These are phyloP conservation scores for Rafetus swinhoei DNA, from an alignment of 2,113 vertebrate genomes.

Conservation along the genomic window DNA sequence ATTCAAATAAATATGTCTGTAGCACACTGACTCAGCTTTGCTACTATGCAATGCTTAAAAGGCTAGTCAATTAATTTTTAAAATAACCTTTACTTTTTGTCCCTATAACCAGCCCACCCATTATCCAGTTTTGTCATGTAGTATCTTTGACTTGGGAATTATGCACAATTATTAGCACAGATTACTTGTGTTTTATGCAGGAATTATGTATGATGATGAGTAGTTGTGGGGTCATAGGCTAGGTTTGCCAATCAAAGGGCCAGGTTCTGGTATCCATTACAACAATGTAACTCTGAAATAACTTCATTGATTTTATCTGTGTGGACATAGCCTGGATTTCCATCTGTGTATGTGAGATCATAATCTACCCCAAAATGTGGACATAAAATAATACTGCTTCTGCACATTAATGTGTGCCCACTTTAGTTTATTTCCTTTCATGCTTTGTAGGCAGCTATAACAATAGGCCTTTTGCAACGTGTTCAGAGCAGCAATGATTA, in stretches of 20 bases:
- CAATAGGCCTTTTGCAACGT: not conserved
- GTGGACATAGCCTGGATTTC: not conserved
- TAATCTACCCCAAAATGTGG: not conserved
- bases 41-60: not conserved
- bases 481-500: not conserved
- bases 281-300: not conserved
- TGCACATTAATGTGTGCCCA: not conserved
- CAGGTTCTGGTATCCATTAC: not conserved
- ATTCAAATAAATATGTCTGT: not conserved
- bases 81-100: not conserved
- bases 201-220: not conserved
- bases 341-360: not conserved
- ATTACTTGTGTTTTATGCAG: not conserved
- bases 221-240: not conserved
- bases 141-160: not conserved
- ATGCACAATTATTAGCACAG: not conserved
- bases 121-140: not conserved
- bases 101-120: not conserved
- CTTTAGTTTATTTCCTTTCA: not conserved
- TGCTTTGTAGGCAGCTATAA: not conserved
- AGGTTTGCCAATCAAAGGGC: not conserved
- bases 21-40: fast-evolving
- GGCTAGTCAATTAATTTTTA: not conserved
- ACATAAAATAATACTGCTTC: not conserved
- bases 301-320: not conserved